Evolutionary conservation across 1,140 invertebrate species (phyloP).

Genomic region (Procambarus virginalis): DNA sequence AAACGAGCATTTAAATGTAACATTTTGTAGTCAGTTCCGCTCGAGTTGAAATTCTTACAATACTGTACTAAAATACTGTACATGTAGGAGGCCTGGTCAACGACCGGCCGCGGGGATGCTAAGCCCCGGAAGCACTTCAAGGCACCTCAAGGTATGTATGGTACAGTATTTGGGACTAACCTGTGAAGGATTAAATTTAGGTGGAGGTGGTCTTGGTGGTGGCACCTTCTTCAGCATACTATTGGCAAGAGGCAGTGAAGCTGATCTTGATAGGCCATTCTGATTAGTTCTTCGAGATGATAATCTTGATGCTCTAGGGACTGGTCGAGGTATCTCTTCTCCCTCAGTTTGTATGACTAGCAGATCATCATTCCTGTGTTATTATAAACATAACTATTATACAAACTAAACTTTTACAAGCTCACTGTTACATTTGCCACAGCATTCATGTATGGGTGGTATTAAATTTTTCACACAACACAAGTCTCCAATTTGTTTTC

Average conservation of each 20-base stretch:
- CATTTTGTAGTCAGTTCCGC: too few relatives aligned
- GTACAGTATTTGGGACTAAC: background rate
- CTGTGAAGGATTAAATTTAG: background rate
- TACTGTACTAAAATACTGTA: too few relatives aligned
- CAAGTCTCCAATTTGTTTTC: too few relatives aligned
- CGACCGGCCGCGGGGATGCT: too few relatives aligned
- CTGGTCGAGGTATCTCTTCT: background rate
- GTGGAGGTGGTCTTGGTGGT: conserved; percentile 14
- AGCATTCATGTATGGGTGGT: too few relatives aligned
- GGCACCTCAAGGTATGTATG: too few relatives aligned
- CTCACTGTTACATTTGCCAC: too few relatives aligned
- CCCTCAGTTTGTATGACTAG: conserved; percentile 15
- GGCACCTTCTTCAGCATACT: background rate
- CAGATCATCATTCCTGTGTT: conserved; percentile 32
- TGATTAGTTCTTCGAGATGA: background rate
- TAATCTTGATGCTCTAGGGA: background rate
- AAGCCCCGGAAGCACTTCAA: too few relatives aligned
- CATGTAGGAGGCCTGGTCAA: too few relatives aligned
- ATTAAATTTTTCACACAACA: too few relatives aligned
- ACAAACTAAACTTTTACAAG: background rate
- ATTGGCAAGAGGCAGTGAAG: conserved; percentile 16
- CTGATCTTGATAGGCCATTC: conserved; percentile 22
- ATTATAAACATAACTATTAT: background rate
- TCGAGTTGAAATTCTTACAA: too few relatives aligned
- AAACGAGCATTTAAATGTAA: too few relatives aligned